Evolutionary conservation across 2,113 vertebrate genomes (phyloP).

Genomic region (Dicaeum eximium): DNA sequence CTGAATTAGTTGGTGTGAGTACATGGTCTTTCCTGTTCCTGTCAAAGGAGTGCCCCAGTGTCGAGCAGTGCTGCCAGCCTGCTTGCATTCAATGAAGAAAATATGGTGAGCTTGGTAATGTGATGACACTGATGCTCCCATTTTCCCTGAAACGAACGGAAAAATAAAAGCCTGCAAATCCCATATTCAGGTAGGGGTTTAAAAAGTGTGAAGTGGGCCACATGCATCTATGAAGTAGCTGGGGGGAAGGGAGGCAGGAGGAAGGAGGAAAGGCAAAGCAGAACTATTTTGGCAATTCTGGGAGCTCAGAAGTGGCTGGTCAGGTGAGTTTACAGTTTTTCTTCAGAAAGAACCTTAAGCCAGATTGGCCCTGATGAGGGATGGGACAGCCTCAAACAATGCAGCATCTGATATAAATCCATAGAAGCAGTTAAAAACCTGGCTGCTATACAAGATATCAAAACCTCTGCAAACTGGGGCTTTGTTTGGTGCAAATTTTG

Average conservation of each 20-base stretch:
- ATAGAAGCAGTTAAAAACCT: neutral
- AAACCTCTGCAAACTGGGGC: neutral
- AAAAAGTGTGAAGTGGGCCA: neutral
- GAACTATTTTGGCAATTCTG: neutral
- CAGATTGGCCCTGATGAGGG: neutral
- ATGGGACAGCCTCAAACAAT: neutral
- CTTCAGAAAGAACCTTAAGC: neutral
- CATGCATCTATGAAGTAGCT: neutral
- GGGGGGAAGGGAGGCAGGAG: neutral
- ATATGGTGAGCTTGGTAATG: neutral
- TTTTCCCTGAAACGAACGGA: neutral
- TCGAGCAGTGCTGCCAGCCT: neutral
- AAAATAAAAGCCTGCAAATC: constrained; percentile 7
- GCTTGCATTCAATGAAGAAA: rapidly evolving
- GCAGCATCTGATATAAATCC: neutral
- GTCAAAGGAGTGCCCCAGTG: neutral
- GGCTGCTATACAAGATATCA: neutral
- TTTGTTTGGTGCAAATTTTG: neutral
- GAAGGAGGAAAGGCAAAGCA: neutral
- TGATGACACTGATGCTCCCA: neutral
- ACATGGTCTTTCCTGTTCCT: neutral
- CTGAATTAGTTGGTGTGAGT: neutral
- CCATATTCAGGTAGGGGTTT: neutral
- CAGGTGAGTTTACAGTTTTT: neutral
- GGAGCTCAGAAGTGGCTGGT: neutral